These are phyloP conservation scores for Rugalucina vietnamica DNA, from an alignment of 2,888 invertebrate genomes.

Conservation along the genomic window DNA sequence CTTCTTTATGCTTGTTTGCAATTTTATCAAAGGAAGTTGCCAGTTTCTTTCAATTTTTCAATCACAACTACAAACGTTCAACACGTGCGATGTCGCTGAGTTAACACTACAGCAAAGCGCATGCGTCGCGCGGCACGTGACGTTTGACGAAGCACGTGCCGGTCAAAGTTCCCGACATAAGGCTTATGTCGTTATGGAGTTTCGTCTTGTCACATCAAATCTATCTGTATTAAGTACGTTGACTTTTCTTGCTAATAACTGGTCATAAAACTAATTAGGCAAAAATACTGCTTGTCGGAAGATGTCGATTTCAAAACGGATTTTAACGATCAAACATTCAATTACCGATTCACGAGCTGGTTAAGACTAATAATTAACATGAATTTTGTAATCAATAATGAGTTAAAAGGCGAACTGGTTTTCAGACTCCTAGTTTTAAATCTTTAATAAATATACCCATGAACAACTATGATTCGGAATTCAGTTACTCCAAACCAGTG, in stretches of 20 bases:
- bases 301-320: conserved; percentile 47
- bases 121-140: conserved; percentile 56
- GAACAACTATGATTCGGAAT: too few relatives aligned
- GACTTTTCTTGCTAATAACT: conserved; percentile 60
- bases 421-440: too few relatives aligned
- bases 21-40: conserved; percentile 51
- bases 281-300: conserved; percentile 56
- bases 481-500: too few relatives aligned
- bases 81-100: conserved; percentile 55
- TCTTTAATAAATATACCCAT: too few relatives aligned
- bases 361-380: neutral
- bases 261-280: conserved; percentile 66
- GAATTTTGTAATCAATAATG: neutral
- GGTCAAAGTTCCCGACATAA: conserved; percentile 53
- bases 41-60: conserved; percentile 53
- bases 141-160: conserved; percentile 53
- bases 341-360: neutral
- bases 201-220: conserved; percentile 30
- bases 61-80: conserved; percentile 58
- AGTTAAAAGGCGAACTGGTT: neutral
- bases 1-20: neutral
- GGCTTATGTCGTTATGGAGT: conserved; percentile 48
- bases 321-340: conserved; percentile 2
- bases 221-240: conserved; percentile 46
- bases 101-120: conserved; percentile 51